Conservation (phyloP, 2,797 vertebrate species). For the Podargus strigoides region DNA sequence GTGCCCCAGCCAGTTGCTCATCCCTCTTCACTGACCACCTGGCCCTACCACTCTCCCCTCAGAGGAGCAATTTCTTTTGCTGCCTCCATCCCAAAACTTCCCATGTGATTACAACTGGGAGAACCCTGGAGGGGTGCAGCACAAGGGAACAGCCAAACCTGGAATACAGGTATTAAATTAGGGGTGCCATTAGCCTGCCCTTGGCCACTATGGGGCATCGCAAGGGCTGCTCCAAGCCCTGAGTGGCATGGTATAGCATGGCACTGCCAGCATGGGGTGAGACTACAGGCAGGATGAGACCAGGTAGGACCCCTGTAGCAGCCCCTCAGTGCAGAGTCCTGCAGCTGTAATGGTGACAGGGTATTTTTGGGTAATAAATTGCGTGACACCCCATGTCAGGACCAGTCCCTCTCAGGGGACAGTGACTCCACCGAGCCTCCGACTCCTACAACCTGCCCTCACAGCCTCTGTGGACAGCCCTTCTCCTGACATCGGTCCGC, state of each 20-base stretch:
- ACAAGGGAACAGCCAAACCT: neutral
- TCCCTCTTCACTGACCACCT: neutral
- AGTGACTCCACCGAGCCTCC: neutral
- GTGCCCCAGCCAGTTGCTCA: neutral
- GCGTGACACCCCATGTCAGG: neutral
- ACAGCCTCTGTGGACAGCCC: neutral
- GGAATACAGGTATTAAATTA: neutral
- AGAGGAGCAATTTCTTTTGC: neutral
- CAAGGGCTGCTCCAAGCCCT: neutral
- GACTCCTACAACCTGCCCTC: neutral
- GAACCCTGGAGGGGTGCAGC: no score
- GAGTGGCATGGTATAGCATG: neutral
- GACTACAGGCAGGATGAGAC: neutral
- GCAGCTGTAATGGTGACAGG: rapidly evolving
- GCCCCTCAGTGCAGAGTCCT: neutral
- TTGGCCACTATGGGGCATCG: rapidly evolving
- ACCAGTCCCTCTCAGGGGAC: rapidly evolving
- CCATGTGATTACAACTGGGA: neutral
- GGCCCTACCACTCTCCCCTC: neutral
- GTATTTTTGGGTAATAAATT: neutral
- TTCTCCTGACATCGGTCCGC: neutral
- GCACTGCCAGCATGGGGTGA: neutral
- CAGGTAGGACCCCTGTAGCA: rapidly evolving
- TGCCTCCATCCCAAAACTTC: neutral
- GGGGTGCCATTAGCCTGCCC: rapidly evolving